Conservation (phyloP, 2,113 vertebrate species). For the Crotalus helleri region DNA sequence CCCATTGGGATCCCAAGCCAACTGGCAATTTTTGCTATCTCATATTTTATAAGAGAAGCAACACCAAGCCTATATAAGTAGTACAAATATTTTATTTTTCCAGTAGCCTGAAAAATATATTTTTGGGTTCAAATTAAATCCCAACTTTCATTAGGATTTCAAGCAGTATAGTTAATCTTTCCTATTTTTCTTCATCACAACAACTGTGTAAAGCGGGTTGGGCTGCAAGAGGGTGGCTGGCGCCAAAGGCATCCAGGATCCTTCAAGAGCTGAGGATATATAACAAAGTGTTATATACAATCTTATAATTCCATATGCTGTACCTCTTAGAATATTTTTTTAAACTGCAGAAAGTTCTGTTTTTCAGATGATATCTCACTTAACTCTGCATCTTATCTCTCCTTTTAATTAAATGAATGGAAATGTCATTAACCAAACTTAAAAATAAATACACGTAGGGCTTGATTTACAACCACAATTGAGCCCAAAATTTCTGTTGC, state of each 20-base stretch:
- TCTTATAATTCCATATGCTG: background rate
- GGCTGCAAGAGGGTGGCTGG: background rate
- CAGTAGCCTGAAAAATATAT: background rate
- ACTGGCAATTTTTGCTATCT: background rate
- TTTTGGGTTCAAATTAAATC: background rate
- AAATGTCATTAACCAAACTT: background rate
- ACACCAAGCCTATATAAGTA: background rate
- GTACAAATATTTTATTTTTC: slow-evolving; percentile 28
- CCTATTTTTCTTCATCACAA: background rate
- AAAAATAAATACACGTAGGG: background rate
- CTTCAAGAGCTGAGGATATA: background rate
- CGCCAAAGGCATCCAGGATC: background rate
- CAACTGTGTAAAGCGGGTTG: background rate
- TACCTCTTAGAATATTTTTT: background rate
- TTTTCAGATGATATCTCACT: background rate
- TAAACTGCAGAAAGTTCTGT: background rate
- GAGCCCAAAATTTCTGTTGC: background rate
- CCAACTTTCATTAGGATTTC: background rate
- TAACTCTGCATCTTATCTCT: background rate
- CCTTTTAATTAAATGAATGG: background rate
- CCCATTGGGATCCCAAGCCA: background rate
- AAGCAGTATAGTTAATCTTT: background rate
- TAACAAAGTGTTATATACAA: background rate
- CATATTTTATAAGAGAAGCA: background rate
- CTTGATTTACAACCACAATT: background rate